Percentiles rank a stretch among this genome's conserved stretches.
These are phyloP conservation scores for Gyps fulvus DNA, from an alignment of 2,113 vertebrate genomes.

Conservation along the genomic window DNA sequence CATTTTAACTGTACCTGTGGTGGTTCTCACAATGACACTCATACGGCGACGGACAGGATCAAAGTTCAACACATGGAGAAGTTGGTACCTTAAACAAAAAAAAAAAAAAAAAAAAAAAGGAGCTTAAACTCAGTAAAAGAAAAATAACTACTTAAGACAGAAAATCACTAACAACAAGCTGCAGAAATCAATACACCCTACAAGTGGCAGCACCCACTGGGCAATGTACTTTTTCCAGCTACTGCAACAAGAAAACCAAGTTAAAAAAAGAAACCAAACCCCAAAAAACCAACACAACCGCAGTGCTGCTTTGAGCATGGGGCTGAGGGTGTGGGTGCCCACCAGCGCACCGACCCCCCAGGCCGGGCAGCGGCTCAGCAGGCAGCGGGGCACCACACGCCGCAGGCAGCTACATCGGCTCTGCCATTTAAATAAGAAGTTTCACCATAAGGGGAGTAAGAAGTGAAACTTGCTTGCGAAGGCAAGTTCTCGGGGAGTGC, in stretches of 20 bases:
- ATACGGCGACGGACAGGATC: slow-evolving; percentile 93
- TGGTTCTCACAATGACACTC: slow-evolving; percentile 91
- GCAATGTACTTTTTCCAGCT: neutral
- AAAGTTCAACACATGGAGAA: slow-evolving; percentile 93
- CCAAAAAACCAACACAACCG: too few species aligned
- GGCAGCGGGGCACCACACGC: accelerated
- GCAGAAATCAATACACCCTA: neutral
- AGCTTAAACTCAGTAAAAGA: neutral
- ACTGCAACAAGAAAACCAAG: neutral
- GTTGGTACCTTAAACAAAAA: slow-evolving; percentile 80
- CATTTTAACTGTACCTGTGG: slow-evolving; percentile 70
- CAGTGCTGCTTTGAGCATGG: neutral
- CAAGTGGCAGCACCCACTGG: neutral
- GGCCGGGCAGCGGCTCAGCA: neutral
- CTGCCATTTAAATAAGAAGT: neutral
- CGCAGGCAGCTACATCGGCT: neutral
- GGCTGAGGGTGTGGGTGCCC: neutral
- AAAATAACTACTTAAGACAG: neutral
- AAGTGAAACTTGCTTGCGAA: slow-evolving; percentile 33
- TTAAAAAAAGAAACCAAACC: neutral
- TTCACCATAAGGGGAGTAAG: neutral
- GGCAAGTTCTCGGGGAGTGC: accelerated
- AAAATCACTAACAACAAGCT: neutral
- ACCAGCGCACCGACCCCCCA: accelerated
- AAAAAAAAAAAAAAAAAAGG: neutral